These are phyloP conservation scores for Philopedon plagiatum DNA, from an alignment of 2,888 invertebrate species.

Conservation along the genomic window DNA sequence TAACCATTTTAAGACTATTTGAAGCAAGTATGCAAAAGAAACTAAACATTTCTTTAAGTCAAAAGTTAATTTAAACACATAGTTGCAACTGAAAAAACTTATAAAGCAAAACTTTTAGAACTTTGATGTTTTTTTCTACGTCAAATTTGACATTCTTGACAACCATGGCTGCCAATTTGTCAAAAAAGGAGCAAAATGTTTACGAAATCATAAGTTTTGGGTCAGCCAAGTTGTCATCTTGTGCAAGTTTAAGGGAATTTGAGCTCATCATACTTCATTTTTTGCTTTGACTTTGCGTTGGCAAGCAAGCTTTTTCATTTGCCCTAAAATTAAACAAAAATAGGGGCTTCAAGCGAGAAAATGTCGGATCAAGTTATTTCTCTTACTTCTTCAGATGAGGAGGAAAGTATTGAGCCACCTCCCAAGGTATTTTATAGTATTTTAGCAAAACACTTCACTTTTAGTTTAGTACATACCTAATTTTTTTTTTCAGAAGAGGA, in stretches of 20 bases:
- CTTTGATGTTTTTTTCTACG: not conserved
- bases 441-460: too few species aligned
- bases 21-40: too few species aligned
- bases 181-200: not conserved
- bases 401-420: slow-evolving; percentile 39
- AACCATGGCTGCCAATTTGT: not conserved
- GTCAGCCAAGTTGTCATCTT: not conserved
- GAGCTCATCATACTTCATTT: not conserved
- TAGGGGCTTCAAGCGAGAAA: slow-evolving; percentile 24
- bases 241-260: too few species aligned
- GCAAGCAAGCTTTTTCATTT: not conserved
- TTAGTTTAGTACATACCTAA: too few species aligned
- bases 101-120: not conserved
- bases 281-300: not conserved
- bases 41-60: too few species aligned
- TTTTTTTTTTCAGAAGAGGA: slow-evolving; percentile 20
- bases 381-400: slow-evolving; percentile 51
- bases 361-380: slow-evolving; percentile 47
- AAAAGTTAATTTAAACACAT: too few species aligned
- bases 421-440: slow-evolving; percentile 27
- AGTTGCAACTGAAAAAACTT: too few species aligned
- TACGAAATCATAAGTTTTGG: not conserved
- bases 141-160: not conserved
- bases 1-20: too few species aligned
- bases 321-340: not conserved